Evolutionary conservation across 2,888 invertebrate genomes (phyloP), one percentile per base, ranked within the genome.

Genomic region (Unio delphinus): DNA sequence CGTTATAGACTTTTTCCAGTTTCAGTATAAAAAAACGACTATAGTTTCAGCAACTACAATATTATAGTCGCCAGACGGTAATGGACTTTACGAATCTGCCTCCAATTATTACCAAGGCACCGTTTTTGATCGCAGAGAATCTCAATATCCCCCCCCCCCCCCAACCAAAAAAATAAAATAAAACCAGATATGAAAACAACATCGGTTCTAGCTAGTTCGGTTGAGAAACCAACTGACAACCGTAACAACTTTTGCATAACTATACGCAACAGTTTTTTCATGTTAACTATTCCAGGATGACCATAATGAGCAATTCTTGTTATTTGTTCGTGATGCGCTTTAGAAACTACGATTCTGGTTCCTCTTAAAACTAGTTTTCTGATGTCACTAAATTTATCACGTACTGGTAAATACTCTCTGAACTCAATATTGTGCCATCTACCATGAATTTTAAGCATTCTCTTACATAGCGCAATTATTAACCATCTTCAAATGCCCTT

Each of bases 21-120:
- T 67, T 65, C 4, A 69, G 15, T 26, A 65, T 67, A 23, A 67
- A 60, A 30, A 57, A 73, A 23, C 67, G 57, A 60, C 64, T 67
- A 45, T 73, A 70, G 30, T 73, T 69, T 73, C 73, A 18, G 69
- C 73, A 15, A 69, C 65, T 20, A 70, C 70, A 64, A 75, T 67
- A 6, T 73, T 73, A 64, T 34, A 15, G 8, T 75, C 61, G 26
- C 75, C 68, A 15, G 69, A 61, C 20, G 73, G 70, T 26, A 75
- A 56, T 20, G 68, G 70, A 62, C 75, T 69, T 28, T 71, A 30
- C 15, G 68, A 61, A 65, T 75, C 70, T n/a, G 61, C 64, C 8
- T 3, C 56, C 54, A 68, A 4, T 30, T 70, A 45, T 57, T 65
- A 30, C 66, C 68, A 73, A 6, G 74, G 71, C 55, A 30, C 56